Conservation (phyloP, 2,888 invertebrate species). For the Geophilus truncorum region DNA sequence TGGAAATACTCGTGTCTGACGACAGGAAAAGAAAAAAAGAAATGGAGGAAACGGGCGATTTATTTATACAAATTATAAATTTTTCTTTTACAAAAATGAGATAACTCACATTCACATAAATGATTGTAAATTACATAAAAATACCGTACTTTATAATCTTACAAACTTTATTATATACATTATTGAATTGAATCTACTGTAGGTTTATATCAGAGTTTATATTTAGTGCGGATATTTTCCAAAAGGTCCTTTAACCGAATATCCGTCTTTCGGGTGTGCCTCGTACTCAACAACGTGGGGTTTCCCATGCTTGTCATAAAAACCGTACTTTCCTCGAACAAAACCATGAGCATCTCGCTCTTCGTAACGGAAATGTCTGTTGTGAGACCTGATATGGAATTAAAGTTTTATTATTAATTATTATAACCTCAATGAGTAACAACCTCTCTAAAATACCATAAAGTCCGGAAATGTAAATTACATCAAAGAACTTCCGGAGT, state of each 20-base stretch:
- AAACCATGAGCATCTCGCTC: constrained; percentile 69
- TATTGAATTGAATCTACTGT: not conserved
- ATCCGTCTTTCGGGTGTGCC: constrained; percentile 66
- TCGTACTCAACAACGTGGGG: constrained; percentile 69
- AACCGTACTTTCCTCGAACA: constrained; percentile 75
- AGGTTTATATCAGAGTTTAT: not conserved
- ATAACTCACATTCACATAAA: too few species aligned
- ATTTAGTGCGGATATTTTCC: constrained; percentile 35
- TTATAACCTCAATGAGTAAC: too few species aligned
- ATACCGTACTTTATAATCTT: not conserved
- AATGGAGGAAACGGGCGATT: too few species aligned
- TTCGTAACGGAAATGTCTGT: constrained; percentile 74
- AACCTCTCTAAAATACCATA: too few species aligned
- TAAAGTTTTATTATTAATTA: too few species aligned
- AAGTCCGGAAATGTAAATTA: not conserved
- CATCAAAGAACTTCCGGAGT: not conserved
- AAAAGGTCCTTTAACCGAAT: constrained; percentile 53
- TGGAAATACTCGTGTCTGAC: too few species aligned
- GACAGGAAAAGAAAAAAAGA: too few species aligned
- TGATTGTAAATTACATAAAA: too few species aligned
- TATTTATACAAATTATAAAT: too few species aligned
- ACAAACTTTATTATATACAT: not conserved
- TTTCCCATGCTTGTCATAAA: constrained; percentile 69
- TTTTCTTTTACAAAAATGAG: too few species aligned
- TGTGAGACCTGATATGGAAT: constrained; percentile 43